phyloP scores from a whole-genome alignment of 1,140 invertebrate species.

The Drosophila punjabiensis region DNA sequence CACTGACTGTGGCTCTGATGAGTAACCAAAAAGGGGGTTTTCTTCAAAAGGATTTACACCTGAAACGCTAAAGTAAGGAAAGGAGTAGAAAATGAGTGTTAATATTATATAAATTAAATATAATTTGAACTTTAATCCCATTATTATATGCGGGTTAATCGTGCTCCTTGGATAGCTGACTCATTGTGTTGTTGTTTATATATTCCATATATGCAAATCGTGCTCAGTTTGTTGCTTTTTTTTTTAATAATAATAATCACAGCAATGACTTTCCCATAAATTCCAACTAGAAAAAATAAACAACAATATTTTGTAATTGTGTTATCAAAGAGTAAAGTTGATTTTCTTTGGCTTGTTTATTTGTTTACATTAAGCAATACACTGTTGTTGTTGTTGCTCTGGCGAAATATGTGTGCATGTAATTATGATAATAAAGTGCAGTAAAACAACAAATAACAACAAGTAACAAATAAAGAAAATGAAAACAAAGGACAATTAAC shows the following conservation, averaged over 20 bases:
- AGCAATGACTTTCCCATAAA: constrained; percentile 22
- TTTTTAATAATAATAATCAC: not conserved
- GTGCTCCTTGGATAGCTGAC: constrained; percentile 8
- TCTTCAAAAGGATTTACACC: not conserved
- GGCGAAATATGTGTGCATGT: constrained; percentile 18
- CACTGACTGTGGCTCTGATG: constrained; percentile 6
- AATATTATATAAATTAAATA: not conserved
- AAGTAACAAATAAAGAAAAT: constrained; percentile 14
- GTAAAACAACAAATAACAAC: constrained; percentile 18
- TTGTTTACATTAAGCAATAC: constrained; percentile 39
- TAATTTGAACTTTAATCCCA: too few relatives aligned
- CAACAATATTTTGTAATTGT: constrained; percentile 45
- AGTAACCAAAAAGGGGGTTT: constrained; percentile 9
- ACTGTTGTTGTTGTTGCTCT: constrained; percentile 9
- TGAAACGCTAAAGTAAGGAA: not conserved
- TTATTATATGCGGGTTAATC: not conserved
- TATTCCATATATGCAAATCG: constrained; percentile 12
- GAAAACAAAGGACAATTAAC: constrained; percentile 35
- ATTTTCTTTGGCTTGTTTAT: constrained; percentile 18
- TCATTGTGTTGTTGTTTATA: constrained; percentile 25
- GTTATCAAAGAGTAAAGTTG: constrained; percentile 23
- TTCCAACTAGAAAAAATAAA: constrained; percentile 32
- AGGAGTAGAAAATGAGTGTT: not conserved
- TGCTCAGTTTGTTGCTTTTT: constrained; percentile 6
- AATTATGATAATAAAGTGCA: constrained; percentile 52